Conservation (phyloP, 2,113 vertebrate genomes). For the Heterotilapia buettikoferi region DNA sequence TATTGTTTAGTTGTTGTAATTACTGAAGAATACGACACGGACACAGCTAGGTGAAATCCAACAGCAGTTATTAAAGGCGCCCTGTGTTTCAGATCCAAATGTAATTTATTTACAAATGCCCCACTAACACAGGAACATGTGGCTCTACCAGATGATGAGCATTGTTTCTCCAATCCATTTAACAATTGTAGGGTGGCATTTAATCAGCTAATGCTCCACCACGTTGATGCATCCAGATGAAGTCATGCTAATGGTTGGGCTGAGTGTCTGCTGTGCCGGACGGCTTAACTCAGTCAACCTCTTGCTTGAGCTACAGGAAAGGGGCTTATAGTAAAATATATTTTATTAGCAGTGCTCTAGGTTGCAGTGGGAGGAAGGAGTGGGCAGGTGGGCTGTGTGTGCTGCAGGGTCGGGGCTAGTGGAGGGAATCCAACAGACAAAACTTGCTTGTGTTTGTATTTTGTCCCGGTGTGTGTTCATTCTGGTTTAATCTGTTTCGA, state of each 20-base stretch:
- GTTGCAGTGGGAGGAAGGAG: conserved; percentile 6
- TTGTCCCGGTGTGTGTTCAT: background rate
- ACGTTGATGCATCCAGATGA: conserved; percentile 33
- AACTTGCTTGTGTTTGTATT: background rate
- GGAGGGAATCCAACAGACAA: background rate
- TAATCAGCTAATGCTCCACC: conserved; percentile 65
- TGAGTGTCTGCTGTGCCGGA: conserved; percentile 22
- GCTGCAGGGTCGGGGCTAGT: background rate
- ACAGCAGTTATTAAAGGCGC: background rate
- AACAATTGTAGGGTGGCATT: conserved; percentile 3
- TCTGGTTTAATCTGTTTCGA: background rate
- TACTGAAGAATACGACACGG: background rate
- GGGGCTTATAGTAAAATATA: conserved; percentile 27
- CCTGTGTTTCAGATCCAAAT: background rate
- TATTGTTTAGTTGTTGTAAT: background rate
- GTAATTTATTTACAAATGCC: background rate
- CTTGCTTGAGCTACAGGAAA: conserved; percentile 34
- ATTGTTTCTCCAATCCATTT: background rate
- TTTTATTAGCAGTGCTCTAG: conserved; percentile 36
- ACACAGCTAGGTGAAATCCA: background rate
- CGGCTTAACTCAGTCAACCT: conserved; percentile 46
- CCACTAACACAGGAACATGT: background rate
- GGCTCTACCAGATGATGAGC: background rate
- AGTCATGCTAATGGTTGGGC: conserved; percentile 33
- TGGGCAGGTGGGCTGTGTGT: background rate